Evolutionary conservation across 2,797 vertebrate genomes (phyloP), one percentile per base, ranked within the genome.

Genomic region (Lepus oiostolus): DNA sequence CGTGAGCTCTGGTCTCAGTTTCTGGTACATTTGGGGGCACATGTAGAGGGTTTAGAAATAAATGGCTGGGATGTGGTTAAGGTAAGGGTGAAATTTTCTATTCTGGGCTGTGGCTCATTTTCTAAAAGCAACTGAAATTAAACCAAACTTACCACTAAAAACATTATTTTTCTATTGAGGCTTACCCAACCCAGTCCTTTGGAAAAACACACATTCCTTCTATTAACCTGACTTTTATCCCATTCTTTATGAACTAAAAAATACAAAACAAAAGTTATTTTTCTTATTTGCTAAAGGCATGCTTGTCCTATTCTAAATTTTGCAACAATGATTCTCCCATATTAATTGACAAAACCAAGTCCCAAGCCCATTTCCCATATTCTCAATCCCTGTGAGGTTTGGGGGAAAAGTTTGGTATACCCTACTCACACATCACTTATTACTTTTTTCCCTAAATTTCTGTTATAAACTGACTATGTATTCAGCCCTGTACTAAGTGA

Each of bases 401-500:
- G 16, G 47, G 58, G 14, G 38, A n/a, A 84, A 77, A 70, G 26
- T 58, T 82, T 9, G 21, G 22, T 16, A 26, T 80, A 85, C 22
- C 19, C 26, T 86, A 58, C 67, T 4, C n/a, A 85, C 47, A 80
- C 10, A 24, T 68, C 3, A 74, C 28, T 91, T 75, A 68, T 90
- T 91, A 35, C 35, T 88, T 79, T 90, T 72, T 85, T 76, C 93
- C 93, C 38, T 82, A 88, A 92, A 67, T 67, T 88, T 84, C n/a
- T 74, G 9, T 47, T 63, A 67, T 5, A 7, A 84, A 35, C 68
- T n/a, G 60, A 42, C 65, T 76, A 19, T 86, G 26, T 75, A 24
- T 77, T 68, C 4, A 38, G 19, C 17, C 77, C 1, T 95, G 4
- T 35, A 47, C 82, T 85, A 72, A 90, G 26, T 81, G 60, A 95